Evolutionary conservation across 2,797 vertebrate genomes (phyloP).

Genomic region (Pseudomugil tenellus): DNA sequence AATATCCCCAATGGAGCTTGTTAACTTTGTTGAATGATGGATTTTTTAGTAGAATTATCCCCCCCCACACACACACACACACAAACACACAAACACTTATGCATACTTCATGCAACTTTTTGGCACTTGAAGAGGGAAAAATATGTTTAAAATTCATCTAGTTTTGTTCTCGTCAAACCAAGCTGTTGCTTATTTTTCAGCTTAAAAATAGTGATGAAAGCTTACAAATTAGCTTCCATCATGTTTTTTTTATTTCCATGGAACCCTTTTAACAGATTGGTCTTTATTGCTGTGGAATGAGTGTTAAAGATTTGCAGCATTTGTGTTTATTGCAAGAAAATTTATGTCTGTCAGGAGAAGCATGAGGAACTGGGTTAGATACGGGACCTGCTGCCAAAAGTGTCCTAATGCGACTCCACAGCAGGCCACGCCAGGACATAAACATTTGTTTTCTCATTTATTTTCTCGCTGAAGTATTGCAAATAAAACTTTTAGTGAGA

Average conservation of each 20-base stretch:
- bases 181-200: neutral
- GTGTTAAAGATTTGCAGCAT: neutral
- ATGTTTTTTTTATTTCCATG: neutral
- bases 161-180: neutral
- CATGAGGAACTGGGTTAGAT: constrained; percentile 39
- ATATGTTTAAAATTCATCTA: neutral
- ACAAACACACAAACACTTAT: no score
- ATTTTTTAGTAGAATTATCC: constrained; percentile 18
- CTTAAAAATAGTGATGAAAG: neutral
- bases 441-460: constrained; percentile 12
- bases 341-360: constrained; percentile 34
- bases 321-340: constrained; percentile 19
- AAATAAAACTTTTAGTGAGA: neutral
- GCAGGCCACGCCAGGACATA: constrained; percentile 44
- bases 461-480: constrained; percentile 5
- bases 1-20: constrained; percentile 13
- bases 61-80: no score
- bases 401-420: constrained; percentile 32
- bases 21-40: constrained; percentile 29
- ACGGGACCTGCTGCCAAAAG: constrained; percentile 38
- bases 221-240: neutral
- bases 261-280: neutral
- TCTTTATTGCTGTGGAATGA: neutral
- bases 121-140: neutral
- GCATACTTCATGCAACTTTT: no score